Evolutionary conservation across 2,113 vertebrate genomes (phyloP).

Genomic region (Scartelaos histophorus): DNA sequence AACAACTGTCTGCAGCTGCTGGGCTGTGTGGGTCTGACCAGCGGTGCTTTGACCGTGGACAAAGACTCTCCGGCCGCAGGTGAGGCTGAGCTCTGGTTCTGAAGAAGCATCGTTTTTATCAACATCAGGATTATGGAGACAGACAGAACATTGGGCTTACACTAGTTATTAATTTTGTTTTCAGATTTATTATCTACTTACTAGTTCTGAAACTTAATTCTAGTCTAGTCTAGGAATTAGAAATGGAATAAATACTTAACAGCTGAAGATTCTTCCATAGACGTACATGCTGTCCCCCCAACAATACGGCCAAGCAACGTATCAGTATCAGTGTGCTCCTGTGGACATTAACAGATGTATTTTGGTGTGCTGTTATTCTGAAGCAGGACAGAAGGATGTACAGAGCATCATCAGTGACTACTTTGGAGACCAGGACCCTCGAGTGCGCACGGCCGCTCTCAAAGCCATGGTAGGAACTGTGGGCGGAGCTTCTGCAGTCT

Average conservation of each 20-base stretch:
- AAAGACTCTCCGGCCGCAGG: constrained; percentile 62
- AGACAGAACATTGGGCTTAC: too few relatives aligned
- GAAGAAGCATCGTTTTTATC: too few relatives aligned
- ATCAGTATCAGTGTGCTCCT: neutral
- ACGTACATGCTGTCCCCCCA: too few relatives aligned
- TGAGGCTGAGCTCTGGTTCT: neutral
- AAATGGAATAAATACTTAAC: too few relatives aligned
- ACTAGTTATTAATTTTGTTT: too few relatives aligned
- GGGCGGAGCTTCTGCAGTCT: fast-evolving
- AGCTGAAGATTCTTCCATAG: too few relatives aligned
- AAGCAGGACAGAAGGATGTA: constrained; percentile 82
- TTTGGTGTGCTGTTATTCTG: neutral
- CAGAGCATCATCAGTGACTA: constrained; percentile 94
- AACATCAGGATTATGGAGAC: too few relatives aligned
- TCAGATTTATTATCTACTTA: too few relatives aligned
- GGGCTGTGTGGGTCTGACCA: constrained; percentile 87
- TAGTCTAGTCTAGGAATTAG: too few relatives aligned
- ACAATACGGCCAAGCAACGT: too few relatives aligned
- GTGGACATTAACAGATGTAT: neutral
- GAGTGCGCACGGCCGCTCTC: constrained; percentile 92
- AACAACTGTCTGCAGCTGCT: constrained; percentile 95
- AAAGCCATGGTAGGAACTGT: constrained; percentile 88
- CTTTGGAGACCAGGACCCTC: constrained; percentile 93
- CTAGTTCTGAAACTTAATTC: too few relatives aligned
- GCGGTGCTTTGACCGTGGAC: constrained; percentile 81